These are phyloP conservation scores for Nyleta sp. DNA, from an alignment of 2,888 invertebrate species.

Conservation along the genomic window DNA sequence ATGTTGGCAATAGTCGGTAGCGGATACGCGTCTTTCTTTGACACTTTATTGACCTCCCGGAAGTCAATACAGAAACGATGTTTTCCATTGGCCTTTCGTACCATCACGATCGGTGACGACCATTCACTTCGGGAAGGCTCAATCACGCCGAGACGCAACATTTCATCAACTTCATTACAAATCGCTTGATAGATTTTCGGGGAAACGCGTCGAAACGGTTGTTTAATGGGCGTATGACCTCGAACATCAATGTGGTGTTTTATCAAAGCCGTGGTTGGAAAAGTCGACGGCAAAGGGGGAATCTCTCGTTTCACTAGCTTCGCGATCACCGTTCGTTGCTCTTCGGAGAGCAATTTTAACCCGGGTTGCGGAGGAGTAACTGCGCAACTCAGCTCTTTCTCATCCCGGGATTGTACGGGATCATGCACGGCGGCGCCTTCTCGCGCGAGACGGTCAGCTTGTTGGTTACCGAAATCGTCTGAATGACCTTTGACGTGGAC, in stretches of 20 bases:
- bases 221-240: constrained; percentile 18
- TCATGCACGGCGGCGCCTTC: background rate
- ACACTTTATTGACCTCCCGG: constrained; percentile 60
- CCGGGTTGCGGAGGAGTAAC: no score
- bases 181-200: constrained; percentile 23
- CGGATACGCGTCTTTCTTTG: constrained; percentile 36
- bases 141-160: constrained; percentile 71
- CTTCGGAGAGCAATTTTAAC: no score
- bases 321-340: no score
- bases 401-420: no score
- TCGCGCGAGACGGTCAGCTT: background rate
- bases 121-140: constrained; percentile 61
- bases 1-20: constrained; percentile 23
- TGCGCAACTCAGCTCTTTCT: no score
- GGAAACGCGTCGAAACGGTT: constrained; percentile 15
- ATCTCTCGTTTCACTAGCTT: background rate
- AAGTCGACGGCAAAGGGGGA: background rate
- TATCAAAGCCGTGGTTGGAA: background rate
- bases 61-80: no score
- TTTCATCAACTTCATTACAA: constrained; percentile 70
- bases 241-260: background rate
- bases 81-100: background rate
- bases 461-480: background rate
- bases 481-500: constrained; percentile 2
- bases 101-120: constrained; percentile 67